phyloP scores from a whole-genome alignment of 2,113 vertebrate genomes.

The Columbina picui region DNA sequence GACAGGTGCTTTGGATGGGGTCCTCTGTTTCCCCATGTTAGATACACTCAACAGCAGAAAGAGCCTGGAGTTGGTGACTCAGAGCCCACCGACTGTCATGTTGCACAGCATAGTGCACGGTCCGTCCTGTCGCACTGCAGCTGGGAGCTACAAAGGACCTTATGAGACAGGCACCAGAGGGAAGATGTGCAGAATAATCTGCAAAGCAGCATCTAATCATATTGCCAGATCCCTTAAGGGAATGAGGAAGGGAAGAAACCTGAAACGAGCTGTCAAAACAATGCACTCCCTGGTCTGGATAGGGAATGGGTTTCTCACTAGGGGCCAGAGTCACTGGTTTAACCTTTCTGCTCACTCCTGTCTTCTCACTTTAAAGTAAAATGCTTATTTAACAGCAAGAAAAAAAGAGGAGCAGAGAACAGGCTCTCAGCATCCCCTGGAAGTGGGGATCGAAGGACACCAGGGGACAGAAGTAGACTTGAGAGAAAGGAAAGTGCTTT shows the following conservation, averaged over 20 bases:
- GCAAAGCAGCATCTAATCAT: not conserved
- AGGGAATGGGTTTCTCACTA: not conserved
- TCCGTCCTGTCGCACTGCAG: not conserved
- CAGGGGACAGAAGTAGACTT: not conserved
- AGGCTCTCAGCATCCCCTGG: not conserved
- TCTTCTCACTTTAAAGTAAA: not conserved
- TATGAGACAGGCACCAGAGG: not conserved
- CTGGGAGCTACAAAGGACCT: not conserved
- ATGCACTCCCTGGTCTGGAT: not conserved
- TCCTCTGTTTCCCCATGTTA: not conserved
- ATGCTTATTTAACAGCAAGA: not conserved
- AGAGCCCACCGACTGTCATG: fast-evolving
- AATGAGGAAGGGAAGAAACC: not conserved
- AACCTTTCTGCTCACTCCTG: not conserved
- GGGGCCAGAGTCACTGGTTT: not conserved
- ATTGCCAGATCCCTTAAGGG: not conserved
- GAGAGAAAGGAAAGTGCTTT: slow-evolving; percentile 7
- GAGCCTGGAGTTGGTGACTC: not conserved
- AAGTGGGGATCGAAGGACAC: slow-evolving; percentile 14
- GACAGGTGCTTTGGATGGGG: not conserved
- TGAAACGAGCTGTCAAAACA: slow-evolving; percentile 32
- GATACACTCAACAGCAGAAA: not conserved
- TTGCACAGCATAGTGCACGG: not conserved
- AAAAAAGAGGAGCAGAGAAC: not conserved
- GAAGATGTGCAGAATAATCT: not conserved